Evolutionary conservation across 2,797 vertebrate species (phyloP).

Genomic region (Bovichtus variegatus): DNA sequence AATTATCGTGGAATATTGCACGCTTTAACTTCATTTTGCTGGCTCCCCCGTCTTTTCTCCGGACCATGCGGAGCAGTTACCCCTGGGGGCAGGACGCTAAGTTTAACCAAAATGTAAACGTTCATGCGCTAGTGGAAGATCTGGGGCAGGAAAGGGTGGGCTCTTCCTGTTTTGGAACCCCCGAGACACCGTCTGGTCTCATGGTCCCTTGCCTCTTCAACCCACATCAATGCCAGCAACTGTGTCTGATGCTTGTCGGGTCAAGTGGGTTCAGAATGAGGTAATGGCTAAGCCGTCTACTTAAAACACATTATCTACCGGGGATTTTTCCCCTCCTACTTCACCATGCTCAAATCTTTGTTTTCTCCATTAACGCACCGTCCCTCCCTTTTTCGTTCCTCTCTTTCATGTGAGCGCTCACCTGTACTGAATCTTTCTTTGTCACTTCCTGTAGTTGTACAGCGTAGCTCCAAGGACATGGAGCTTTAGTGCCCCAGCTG

Average conservation of each 20-base stretch:
- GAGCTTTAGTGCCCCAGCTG: slow-evolving; percentile 75
- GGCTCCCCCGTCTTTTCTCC: slow-evolving; percentile 14
- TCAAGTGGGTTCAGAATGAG: slow-evolving; percentile 79
- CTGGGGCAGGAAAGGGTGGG: slow-evolving; percentile 82
- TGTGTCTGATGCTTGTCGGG: slow-evolving; percentile 67
- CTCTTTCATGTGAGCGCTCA: slow-evolving; percentile 36
- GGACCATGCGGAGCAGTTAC: slow-evolving; percentile 34
- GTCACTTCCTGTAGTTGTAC: slow-evolving; percentile 32
- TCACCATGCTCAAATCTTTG: slow-evolving; percentile 17
- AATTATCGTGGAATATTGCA: slow-evolving; percentile 27
- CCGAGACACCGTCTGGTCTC: slow-evolving; percentile 56
- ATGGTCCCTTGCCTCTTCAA: slow-evolving; percentile 50
- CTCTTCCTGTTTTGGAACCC: slow-evolving; percentile 79
- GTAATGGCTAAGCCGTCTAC: slow-evolving; percentile 71
- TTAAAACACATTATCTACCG: slow-evolving; percentile 60
- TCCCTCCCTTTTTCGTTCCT: slow-evolving; percentile 3
- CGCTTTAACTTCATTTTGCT: slow-evolving; percentile 22
- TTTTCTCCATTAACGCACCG: slow-evolving; percentile 35
- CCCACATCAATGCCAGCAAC: slow-evolving; percentile 61
- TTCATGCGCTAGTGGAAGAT: slow-evolving; percentile 72
- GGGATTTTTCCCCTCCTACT: slow-evolving; percentile 12
- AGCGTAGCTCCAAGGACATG: slow-evolving; percentile 50
- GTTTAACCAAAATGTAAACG: slow-evolving; percentile 72
- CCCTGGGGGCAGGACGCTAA: slow-evolving; percentile 55
- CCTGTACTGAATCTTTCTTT: slow-evolving; percentile 19